Evolutionary conservation across 2,797 vertebrate genomes (phyloP).

Genomic region (Sebastes aleutianus): DNA sequence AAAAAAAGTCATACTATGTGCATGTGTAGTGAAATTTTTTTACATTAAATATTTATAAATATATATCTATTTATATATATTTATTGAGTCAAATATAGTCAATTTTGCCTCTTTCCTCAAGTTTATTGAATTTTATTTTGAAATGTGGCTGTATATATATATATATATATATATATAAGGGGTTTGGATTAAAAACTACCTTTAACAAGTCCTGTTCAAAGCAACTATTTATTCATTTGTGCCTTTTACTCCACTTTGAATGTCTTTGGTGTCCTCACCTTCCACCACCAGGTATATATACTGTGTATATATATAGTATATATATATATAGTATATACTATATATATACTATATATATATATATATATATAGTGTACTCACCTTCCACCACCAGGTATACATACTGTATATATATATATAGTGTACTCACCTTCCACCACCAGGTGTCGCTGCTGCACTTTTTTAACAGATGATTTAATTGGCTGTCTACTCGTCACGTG

Average conservation of each 20-base stretch:
- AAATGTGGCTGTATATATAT: not conserved
- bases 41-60: not conserved
- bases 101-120: not conserved
- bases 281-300: no score
- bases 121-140: not conserved
- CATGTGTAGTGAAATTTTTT: no score
- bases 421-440: not conserved
- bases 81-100: not conserved
- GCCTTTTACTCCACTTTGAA: not conserved
- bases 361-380: no score
- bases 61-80: not conserved
- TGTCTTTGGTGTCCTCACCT: no score
- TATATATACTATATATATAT: no score
- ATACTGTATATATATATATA: no score
- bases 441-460: constrained; percentile 34
- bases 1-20: no score
- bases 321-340: no score
- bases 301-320: no score
- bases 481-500: constrained; percentile 41
- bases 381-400: constrained; percentile 9
- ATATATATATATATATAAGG: no score
- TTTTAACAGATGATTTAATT: not conserved
- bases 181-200: not conserved
- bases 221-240: not conserved
- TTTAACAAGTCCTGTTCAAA: not conserved